Percentiles rank a stretch among this genome's conserved stretches.
Evolutionary conservation across 1,140 invertebrate species (phyloP).

Genomic region (Oreohelix idahoensis): DNA sequence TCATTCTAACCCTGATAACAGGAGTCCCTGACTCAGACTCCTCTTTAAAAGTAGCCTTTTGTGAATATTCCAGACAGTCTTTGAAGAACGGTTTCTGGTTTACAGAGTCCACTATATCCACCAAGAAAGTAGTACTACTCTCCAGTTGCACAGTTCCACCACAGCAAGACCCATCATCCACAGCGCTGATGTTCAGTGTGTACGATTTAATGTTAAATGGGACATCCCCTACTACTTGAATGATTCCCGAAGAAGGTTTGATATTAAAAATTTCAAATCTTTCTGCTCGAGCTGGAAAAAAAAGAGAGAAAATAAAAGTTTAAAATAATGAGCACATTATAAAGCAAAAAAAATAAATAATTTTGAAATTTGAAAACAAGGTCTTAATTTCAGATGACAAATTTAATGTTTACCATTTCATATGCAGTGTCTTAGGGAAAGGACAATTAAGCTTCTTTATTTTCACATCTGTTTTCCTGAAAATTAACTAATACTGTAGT

Average conservation of each 20-base stretch:
- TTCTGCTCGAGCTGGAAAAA: not conserved
- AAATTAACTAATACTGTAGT: too few relatives aligned
- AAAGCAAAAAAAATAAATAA: too few relatives aligned
- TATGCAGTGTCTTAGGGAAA: too few relatives aligned
- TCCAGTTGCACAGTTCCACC: slow-evolving; percentile 43
- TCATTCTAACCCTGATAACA: slow-evolving; percentile 53
- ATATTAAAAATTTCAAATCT: slow-evolving; percentile 53
- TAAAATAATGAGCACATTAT: not conserved
- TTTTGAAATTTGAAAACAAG: too few relatives aligned
- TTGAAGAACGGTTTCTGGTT: slow-evolving; percentile 62
- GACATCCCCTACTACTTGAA: slow-evolving; percentile 49
- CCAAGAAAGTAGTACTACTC: slow-evolving; percentile 42
- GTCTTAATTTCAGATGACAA: too few relatives aligned
- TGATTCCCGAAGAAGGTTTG: slow-evolving; percentile 55
- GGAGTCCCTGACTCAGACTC: slow-evolving; percentile 51
- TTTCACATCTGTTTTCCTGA: too few relatives aligned
- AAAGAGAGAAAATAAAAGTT: not conserved
- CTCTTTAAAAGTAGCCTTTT: slow-evolving; percentile 53
- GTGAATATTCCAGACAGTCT: slow-evolving; percentile 50
- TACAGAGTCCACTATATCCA: slow-evolving; percentile 61
- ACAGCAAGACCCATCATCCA: slow-evolving; percentile 66
- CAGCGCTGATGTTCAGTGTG: slow-evolving; percentile 53
- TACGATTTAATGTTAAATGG: slow-evolving; percentile 51
- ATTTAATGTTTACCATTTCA: too few relatives aligned
- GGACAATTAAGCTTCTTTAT: too few relatives aligned